Evolutionary conservation across 2,113 vertebrate genomes (phyloP), one percentile per base, ranked within the genome.

Genomic region (Gavia stellata): DNA sequence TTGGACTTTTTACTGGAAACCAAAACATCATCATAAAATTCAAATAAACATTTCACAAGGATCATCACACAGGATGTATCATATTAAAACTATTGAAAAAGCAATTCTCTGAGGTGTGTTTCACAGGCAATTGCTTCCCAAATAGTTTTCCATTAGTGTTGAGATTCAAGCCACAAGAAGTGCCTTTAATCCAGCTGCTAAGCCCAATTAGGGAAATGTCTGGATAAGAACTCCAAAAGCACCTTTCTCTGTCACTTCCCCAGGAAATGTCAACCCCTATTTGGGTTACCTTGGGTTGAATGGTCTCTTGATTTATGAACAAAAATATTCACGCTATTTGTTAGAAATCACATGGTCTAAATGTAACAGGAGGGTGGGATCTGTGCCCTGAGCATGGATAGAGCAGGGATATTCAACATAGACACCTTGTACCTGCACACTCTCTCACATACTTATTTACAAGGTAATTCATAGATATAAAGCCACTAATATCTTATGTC

Each of bases 1-100:
- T 36, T 15, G 44, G 86, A 56, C 56, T 84, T 92, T 61, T 89
- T 97, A 80, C 84, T 88, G 94, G 78, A 94, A 97, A 90, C 44
- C 14, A 78, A 86, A 68, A 31, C 36, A 78, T 73, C 62, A 70
- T 42, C 58, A 62, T 77, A 87, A 89, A 93, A 94, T 79, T 81
- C 75, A 94, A 92, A 86, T 78, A 92, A 94, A 65, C 59, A 38
- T 75, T 96, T 90, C 59, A 49, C 28, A 86, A 78, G 59, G 50
- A 90, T 33, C 65, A 82, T 95, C 72, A 78, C 7, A 26, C 33
- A 81, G 59, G 81, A 88, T 90, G 47, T 36, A 71, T 86, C 68
- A 52, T 78, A 88, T 81, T 72, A 93, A 92, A 91, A 12, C 28
- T 49, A 65, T 34, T 18, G 29, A 59, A 75, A 73, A 81, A 68